phyloP scores from a whole-genome alignment of 2,797 vertebrate species.

The Hippoglossus hippoglossus region DNA sequence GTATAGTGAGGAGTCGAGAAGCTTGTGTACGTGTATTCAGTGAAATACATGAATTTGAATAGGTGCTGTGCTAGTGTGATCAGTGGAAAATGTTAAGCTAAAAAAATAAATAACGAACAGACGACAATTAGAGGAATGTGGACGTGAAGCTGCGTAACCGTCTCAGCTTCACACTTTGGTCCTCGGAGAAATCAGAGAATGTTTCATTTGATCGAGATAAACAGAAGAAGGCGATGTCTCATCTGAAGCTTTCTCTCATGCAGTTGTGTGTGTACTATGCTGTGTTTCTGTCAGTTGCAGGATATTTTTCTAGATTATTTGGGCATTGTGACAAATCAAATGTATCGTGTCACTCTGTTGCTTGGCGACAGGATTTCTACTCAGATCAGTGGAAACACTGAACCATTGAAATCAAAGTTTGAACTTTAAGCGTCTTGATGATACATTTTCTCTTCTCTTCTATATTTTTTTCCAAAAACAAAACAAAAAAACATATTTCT shows the following conservation, averaged over 20 bases:
- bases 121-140: constrained; percentile 42
- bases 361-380: not conserved
- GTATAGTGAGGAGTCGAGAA: constrained; percentile 30
- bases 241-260: constrained; percentile 37
- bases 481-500: not conserved
- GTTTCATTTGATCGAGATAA: constrained; percentile 20
- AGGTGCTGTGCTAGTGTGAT: constrained; percentile 30
- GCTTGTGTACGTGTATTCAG: constrained; percentile 28
- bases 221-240: constrained; percentile 23
- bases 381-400: not conserved
- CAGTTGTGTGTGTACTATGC: constrained; percentile 37
- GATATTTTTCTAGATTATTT: constrained; percentile 47
- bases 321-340: constrained; percentile 49
- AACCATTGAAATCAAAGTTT: constrained; percentile 1
- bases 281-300: constrained; percentile 27
- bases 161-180: constrained; percentile 11
- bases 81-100: constrained; percentile 18
- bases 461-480: not conserved
- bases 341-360: constrained; percentile 3
- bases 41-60: constrained; percentile 18
- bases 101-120: constrained; percentile 13
- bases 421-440: not conserved
- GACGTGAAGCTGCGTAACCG: constrained; percentile 31
- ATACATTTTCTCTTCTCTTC: not conserved
- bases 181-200: constrained; percentile 27